A percentile compares a stretch with the other conserved stretches of the same genome.
Conservation (phyloP, 2,113 vertebrate genomes). For the Cariama cristata region DNA sequence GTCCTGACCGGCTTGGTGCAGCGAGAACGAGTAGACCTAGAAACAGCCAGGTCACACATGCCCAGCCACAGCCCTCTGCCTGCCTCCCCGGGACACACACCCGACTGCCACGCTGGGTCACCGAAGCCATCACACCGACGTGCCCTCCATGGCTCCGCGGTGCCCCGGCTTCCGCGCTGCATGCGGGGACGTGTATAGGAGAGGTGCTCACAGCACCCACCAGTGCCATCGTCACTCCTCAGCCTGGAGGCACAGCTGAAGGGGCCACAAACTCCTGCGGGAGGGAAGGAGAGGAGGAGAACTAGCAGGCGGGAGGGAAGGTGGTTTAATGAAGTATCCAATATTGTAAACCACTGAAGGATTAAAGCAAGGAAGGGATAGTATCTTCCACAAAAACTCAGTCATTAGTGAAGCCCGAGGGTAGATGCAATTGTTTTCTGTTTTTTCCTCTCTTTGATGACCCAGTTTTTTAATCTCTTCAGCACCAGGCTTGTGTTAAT, state of each 20-base stretch:
- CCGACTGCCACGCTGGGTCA: not conserved
- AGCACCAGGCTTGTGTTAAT: conserved; percentile 43
- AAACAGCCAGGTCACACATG: accelerated
- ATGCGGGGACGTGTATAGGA: accelerated
- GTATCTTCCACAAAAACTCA: not conserved
- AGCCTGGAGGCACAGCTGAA: not conserved
- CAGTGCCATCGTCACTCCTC: not conserved
- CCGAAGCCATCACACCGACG: accelerated
- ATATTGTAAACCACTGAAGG: not conserved
- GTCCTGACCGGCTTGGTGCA: accelerated
- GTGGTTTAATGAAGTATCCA: not conserved
- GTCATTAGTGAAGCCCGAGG: conserved; percentile 6
- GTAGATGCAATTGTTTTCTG: conserved; percentile 49
- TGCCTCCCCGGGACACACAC: not conserved
- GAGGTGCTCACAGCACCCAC: accelerated
- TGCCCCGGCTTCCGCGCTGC: not conserved
- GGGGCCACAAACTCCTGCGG: not conserved
- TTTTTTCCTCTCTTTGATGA: conserved; percentile 51
- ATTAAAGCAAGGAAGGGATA: conserved; percentile 10
- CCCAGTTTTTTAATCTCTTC: conserved; percentile 51
- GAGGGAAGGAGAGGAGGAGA: not conserved
- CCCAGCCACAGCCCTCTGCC: not conserved
- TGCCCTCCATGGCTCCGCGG: accelerated
- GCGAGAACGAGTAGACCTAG: not conserved
- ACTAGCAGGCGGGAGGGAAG: not conserved